Base-by-base conservation (phyloP, 2,797 vertebrate species). In the Taeniopygia guttata region DNA sequence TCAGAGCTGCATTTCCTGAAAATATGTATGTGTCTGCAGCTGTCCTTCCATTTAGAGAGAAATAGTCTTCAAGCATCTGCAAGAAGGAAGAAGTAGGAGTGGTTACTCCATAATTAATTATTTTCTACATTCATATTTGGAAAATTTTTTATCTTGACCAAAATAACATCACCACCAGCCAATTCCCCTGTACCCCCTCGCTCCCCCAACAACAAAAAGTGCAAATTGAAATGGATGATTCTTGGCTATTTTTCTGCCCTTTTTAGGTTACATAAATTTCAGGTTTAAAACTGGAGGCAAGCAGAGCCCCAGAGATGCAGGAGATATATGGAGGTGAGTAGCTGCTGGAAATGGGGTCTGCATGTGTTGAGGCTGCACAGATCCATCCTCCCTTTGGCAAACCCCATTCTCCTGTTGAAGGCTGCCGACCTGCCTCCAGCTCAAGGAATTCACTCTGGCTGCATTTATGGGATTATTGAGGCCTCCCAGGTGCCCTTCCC, bases 331-430 rank as follows among this genome's bases (percentile, higher is more conserved):
- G 74, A 75, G 42, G 34, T 16, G 70, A 48, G 22, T 5, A 5
- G 26, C 26, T 73, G 40, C 19, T 74, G 56, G 36, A 77, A 84
- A 56, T 52, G 32, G 29, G 8, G 4, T 51, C 79, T 81, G 17
- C 2, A 2, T 0, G 3, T 38, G 40, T 52, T 0, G 0, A 63
- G 60, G 64, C 27, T 62, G 79, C 42, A 16, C 16, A 64, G 32
- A 38, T 56, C 27, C 43, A 46, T 36, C 12, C 5, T 26, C 32
- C 22, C 16, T 82, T 48, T 67, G 54, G 18, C 29, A 79, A 32
- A 23, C 5, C 45, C 36, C 45, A 7, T 52, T 66, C 42, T 68
- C 63, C 54, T 64, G 0, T 3, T 79, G 83, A 45, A 27, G 45
- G 60, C 30, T 87, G n/a, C 17, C 54, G 30, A 67, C 11, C 43